Conservation (phyloP, 2,797 vertebrate species). For the Lophius americanus region DNA sequence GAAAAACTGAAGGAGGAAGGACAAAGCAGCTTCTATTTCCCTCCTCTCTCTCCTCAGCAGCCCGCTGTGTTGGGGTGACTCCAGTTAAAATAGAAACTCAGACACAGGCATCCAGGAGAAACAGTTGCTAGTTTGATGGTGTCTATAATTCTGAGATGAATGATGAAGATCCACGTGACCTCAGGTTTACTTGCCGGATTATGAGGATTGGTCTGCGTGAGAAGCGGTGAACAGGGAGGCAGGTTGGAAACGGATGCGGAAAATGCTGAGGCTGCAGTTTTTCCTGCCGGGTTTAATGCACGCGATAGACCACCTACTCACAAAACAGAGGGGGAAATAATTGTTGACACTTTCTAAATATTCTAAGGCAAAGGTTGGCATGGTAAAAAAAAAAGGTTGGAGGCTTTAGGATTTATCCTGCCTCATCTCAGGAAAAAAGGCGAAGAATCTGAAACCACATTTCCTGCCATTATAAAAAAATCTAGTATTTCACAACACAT, state of each 20-base stretch:
- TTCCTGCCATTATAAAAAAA: too few species aligned
- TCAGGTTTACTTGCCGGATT: conserved; percentile 37
- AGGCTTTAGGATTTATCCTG: too few species aligned
- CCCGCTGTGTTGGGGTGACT: conserved; percentile 65
- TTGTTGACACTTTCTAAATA: neutral
- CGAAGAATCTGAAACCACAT: too few species aligned
- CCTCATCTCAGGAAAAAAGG: too few species aligned
- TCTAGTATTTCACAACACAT: too few species aligned
- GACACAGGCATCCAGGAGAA: conserved; percentile 54
- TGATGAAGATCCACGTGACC: conserved; percentile 45
- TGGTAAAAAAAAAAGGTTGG: neutral
- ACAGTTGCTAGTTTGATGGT: conserved; percentile 49
- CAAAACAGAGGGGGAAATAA: neutral
- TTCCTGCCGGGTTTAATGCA: conserved; percentile 5
- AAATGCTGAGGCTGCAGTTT: conserved; percentile 28
- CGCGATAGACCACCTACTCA: conserved; percentile 22
- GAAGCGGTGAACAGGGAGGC: conserved; percentile 20
- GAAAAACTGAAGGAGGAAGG: conserved; percentile 46
- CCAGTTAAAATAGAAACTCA: conserved; percentile 63
- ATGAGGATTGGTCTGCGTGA: conserved; percentile 41
- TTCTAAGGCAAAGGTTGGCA: neutral
- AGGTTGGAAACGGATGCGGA: conserved; percentile 19
- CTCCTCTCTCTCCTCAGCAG: conserved; percentile 46
- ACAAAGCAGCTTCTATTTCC: conserved; percentile 57
- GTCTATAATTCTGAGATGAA: conserved; percentile 36